Evolutionary conservation across 2,888 invertebrate species (phyloP).

Genomic region (Timema podura): DNA sequence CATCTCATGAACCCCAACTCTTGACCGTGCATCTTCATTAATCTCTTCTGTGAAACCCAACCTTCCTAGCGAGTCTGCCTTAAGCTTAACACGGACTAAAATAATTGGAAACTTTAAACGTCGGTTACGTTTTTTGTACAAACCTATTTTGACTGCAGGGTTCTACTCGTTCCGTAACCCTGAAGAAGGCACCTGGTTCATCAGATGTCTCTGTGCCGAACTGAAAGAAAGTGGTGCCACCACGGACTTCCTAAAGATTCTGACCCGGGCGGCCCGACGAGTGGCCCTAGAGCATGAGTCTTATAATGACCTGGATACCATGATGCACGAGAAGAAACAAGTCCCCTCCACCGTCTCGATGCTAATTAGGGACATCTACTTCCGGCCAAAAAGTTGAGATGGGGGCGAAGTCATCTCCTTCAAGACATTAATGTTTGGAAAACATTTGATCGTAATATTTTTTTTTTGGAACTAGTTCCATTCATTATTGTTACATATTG

Average conservation of each 20-base stretch:
- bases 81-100: too few species aligned
- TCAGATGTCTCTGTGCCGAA: slow-evolving; percentile 60
- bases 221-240: slow-evolving; percentile 48
- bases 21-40: too few species aligned
- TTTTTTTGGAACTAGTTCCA: neutral
- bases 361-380: slow-evolving; percentile 56
- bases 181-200: slow-evolving; percentile 66
- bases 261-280: slow-evolving; percentile 58
- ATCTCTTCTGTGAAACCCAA: too few species aligned
- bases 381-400: slow-evolving; percentile 36
- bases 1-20: too few species aligned
- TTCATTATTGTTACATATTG: neutral
- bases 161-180: slow-evolving; percentile 65
- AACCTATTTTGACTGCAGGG: slow-evolving; percentile 46
- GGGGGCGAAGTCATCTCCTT: too few species aligned
- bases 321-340: slow-evolving; percentile 57
- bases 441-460: too few species aligned
- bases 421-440: too few species aligned
- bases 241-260: slow-evolving; percentile 58
- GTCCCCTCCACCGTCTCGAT: slow-evolving; percentile 65
- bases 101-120: too few species aligned
- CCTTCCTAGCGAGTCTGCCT: too few species aligned
- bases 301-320: slow-evolving; percentile 40
- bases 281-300: slow-evolving; percentile 66
- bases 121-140: too few species aligned